Conservation (phyloP, 2,797 vertebrate genomes). For the Sarcoramphus papa region DNA sequence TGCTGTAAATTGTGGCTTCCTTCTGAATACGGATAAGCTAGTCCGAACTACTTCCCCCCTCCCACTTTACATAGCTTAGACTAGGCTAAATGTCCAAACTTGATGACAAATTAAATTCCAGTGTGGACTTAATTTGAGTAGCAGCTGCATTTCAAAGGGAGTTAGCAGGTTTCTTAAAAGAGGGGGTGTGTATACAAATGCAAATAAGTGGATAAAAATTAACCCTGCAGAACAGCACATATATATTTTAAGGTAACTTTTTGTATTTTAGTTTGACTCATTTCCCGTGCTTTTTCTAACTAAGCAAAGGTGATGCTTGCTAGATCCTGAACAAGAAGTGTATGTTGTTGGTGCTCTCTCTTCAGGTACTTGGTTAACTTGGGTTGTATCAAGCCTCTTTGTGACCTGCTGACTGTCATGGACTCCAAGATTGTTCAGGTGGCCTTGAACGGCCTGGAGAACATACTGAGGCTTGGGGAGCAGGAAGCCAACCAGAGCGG, state of each 20-base stretch:
- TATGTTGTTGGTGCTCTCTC: background rate
- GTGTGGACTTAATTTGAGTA: background rate
- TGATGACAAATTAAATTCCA: background rate
- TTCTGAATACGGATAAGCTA: background rate
- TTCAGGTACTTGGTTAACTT: constrained; percentile 92
- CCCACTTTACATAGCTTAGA: fast-evolving
- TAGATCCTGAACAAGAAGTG: background rate
- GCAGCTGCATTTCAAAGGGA: background rate
- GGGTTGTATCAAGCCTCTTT: constrained; percentile 95
- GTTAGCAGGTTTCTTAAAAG: background rate
- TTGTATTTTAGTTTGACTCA: fast-evolving
- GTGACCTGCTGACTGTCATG: constrained; percentile 97
- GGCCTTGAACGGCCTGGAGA: constrained; percentile 92
- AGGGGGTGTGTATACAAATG: fast-evolving
- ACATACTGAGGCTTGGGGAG: constrained; percentile 93
- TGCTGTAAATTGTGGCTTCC: background rate
- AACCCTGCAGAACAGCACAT: background rate
- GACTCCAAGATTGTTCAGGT: constrained; percentile 99
- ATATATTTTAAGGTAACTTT: background rate
- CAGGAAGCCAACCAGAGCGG: constrained; percentile 89
- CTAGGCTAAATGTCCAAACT: background rate
- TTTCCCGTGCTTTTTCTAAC: background rate
- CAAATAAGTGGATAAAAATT: background rate
- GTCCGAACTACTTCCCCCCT: background rate
- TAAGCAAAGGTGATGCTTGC: background rate